Evolutionary conservation across 2,797 vertebrate genomes (phyloP).

Genomic region (Hylomyscus alleni): DNA sequence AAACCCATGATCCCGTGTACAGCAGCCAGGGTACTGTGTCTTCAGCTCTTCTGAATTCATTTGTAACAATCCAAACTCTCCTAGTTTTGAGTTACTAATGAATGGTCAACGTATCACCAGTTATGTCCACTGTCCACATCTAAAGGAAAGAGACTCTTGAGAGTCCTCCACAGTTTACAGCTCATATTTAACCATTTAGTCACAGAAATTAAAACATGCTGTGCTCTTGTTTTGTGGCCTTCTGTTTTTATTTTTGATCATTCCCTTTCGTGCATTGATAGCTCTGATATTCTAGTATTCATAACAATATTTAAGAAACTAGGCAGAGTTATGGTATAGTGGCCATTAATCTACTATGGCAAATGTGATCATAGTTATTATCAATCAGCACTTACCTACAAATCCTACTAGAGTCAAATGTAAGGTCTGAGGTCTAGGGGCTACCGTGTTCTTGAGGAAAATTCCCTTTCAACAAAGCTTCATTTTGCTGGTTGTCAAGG

Average conservation of each 20-base stretch:
- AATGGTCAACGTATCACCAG: not conserved
- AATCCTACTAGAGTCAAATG: not conserved
- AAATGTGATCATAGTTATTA: not conserved
- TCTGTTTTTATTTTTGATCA: not conserved
- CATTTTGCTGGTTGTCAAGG: slow-evolving; percentile 59
- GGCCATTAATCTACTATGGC: not conserved
- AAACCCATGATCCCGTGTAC: no score
- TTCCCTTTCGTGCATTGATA: not conserved
- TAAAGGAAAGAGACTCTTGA: not conserved
- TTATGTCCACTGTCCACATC: not conserved
- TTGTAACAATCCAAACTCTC: not conserved
- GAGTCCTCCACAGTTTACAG: not conserved
- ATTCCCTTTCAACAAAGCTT: slow-evolving; percentile 65
- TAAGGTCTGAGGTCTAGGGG: slow-evolving; percentile 45
- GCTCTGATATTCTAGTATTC: not conserved
- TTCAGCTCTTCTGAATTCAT: not conserved
- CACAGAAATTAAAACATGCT: not conserved
- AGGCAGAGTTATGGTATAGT: not conserved
- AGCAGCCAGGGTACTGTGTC: not conserved
- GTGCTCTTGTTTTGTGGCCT: not conserved
- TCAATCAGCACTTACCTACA: not conserved
- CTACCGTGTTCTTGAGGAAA: slow-evolving; percentile 40
- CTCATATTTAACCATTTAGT: not conserved
- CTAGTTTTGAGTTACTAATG: slow-evolving; percentile 32
- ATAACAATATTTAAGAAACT: not conserved